Base-by-base conservation (phyloP, 2,113 vertebrate genomes). In the Etia nguti region DNA sequence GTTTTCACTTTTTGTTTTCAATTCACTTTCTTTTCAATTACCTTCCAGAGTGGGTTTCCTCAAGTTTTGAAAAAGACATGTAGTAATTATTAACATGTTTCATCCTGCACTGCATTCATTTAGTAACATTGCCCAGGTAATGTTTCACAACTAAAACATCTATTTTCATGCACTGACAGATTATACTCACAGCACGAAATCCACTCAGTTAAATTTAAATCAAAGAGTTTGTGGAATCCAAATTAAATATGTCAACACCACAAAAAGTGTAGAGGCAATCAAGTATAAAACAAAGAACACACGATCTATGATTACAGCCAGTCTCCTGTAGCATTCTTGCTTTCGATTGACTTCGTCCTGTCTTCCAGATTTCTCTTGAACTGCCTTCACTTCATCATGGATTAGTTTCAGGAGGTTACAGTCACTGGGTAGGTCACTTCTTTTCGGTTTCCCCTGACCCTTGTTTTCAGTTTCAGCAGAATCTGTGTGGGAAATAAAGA, bases 271-370 rank as follows among this genome's bases (percentile, higher is more conserved):
- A 34, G 81, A 15, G 2, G 6, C 20, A 1, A 79, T 1, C 1
- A 88, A 22, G 12, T 94, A 95, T 1, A 93, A 1, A 10, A 41
- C 1, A 6, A 93, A 94, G 65, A 91, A 95, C 0, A 82, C 54
- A 0, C 0, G 1, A 75, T 95, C 92, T 3, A 94, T 16, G 46
- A 84, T 75, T 5, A 7, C 1, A 1, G 89, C 93, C 52, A 89
- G 1, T 50, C 15, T 62, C 7, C 2, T 10, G 57, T 22, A 93
- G 36, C 5, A 0, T 5, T 59, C 55, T 1, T 16, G 6, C 34
- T 70, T 65, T 2, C 4, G 46, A 4, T 1, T 1, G 0, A 8
- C 31, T 43, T 3, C 3, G 1, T 10, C 4, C 24, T 8, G 34
- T 8, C 34, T 9, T 5, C 8, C 38, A 1, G 10, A 26, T 55